phyloP scores from a whole-genome alignment of 1,140 invertebrate species.

The Proales similis region DNA sequence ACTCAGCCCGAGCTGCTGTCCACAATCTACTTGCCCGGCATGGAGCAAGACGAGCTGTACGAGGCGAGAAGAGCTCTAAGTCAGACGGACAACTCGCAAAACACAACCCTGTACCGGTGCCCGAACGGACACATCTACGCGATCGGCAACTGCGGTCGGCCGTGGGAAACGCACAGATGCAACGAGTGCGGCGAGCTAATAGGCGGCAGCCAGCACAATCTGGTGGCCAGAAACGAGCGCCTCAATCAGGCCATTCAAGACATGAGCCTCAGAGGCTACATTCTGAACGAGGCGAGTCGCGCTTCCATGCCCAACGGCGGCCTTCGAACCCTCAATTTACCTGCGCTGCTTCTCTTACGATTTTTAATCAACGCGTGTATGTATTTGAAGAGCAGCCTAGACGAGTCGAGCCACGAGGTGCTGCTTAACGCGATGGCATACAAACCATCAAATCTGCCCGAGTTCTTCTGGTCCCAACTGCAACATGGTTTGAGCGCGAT shows the following conservation, averaged over 20 bases:
- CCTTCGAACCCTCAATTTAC: background rate
- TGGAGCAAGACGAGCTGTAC: constrained; percentile 40
- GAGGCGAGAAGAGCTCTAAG: constrained; percentile 41
- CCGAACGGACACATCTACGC: constrained; percentile 47
- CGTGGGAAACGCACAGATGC: constrained; percentile 40
- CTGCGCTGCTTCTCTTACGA: constrained; percentile 3
- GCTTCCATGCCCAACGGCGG: background rate
- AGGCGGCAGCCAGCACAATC: constrained; percentile 41
- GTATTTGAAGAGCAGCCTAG: constrained; percentile 22
- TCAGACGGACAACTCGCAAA: constrained; percentile 37
- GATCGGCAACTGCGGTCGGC: constrained; percentile 46
- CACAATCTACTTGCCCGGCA: constrained; percentile 38
- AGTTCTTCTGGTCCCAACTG: constrained; percentile 32
- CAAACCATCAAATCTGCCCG: constrained; percentile 6
- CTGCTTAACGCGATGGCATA: constrained; percentile 22
- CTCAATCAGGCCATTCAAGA: constrained; percentile 40
- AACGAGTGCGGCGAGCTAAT: constrained; percentile 42
- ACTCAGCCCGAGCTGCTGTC: constrained; percentile 6
- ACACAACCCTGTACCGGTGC: constrained; percentile 42
- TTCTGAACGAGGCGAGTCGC: constrained; percentile 11
- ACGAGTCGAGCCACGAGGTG: background rate
- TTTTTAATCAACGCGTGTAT: constrained; percentile 24
- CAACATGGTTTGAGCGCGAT: constrained; percentile 31
- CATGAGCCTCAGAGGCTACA: constrained; percentile 39
- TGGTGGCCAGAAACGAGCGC: constrained; percentile 38